A percentile compares a stretch with the other conserved stretches of the same genome.
Evolutionary conservation across 2,797 vertebrate species (phyloP).

Genomic region (Parauchenoglanis punctatus): DNA sequence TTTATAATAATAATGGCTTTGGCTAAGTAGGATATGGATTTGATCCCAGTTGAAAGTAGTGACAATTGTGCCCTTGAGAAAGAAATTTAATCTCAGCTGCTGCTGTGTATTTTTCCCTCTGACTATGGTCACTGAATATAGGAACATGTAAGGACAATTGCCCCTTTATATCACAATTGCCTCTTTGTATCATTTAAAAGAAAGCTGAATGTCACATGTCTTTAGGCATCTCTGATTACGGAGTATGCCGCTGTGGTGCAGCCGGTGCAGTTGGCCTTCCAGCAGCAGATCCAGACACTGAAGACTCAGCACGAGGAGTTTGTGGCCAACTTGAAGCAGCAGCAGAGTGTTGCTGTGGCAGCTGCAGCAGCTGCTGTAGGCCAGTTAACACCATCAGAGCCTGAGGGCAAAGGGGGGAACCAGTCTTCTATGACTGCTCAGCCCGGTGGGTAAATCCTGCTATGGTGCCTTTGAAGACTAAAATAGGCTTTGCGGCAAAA

Average conservation of each 20-base stretch:
- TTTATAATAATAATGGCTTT: background rate
- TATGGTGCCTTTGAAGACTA: background rate
- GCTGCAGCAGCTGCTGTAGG: slow-evolving; percentile 62
- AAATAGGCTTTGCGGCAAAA: background rate
- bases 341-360: slow-evolving; percentile 67
- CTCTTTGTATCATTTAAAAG: background rate
- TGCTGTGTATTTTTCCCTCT: background rate
- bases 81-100: background rate
- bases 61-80: background rate
- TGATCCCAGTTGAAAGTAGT: background rate
- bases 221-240: slow-evolving; percentile 89
- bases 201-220: background rate
- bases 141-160: background rate
- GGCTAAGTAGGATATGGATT: background rate
- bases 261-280: slow-evolving; percentile 92
- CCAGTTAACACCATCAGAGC: slow-evolving; percentile 64
- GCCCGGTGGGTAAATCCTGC: slow-evolving; percentile 71
- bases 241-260: slow-evolving; percentile 90
- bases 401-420: slow-evolving; percentile 64
- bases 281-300: slow-evolving; percentile 93
- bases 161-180: background rate
- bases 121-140: background rate
- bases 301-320: slow-evolving; percentile 95
- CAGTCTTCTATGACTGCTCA: slow-evolving; percentile 66
- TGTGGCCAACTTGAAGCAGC: slow-evolving; percentile 85